Base-by-base conservation (phyloP, 1,140 invertebrate genomes). In the Pseudomyrmex pallidus region DNA sequence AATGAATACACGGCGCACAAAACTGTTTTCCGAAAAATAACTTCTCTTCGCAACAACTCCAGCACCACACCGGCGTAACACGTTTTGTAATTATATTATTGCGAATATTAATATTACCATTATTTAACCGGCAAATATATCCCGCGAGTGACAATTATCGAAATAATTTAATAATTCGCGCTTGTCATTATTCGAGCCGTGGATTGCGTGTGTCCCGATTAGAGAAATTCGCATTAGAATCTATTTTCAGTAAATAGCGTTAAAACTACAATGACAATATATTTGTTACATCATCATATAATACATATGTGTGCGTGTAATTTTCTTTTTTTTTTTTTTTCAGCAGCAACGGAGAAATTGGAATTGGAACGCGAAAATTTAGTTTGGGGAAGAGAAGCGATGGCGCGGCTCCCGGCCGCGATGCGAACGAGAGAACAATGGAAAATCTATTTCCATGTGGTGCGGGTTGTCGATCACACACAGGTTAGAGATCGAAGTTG, bases 341-440 rank as follows among this genome's bases (percentile, higher is more conserved):
- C 56, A 46, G 54, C 17, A 10, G 4, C 57, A 56, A 35, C 1
- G 59, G 59, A 22, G 17, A 9, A 50, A 25, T 20, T 44, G 54
- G 48, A 80, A 80, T 70, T 50, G 54, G 54, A 59, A 61, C 12
- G 66, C 50, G 66, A 72, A 50, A 80, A 50, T 80, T 70, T 80
- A 25, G 59, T 80, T 20, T 35, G 35, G 35, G 35, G 22, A 12
- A n/a, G 46, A 56, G 20, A 59, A 80, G 35, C 48, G 46, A 59
- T 12, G 4, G 17, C 48, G 59, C n/a, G n/a, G n/a, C 12, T 76
- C 5, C 48, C 25, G 12, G n/a, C n/a, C 64, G 15, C 54, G 54
- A 59, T 57, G 57, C 54, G 54, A 59, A 15, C 13, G n/a, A 56
- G 50, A 70, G 50, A 70, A 50, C 64, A 64, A 25, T 52, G 2